Evolutionary conservation across 2,888 invertebrate species (phyloP), one percentile per base, ranked within the genome.

Genomic region (Tanytarsus gracilentus): DNA sequence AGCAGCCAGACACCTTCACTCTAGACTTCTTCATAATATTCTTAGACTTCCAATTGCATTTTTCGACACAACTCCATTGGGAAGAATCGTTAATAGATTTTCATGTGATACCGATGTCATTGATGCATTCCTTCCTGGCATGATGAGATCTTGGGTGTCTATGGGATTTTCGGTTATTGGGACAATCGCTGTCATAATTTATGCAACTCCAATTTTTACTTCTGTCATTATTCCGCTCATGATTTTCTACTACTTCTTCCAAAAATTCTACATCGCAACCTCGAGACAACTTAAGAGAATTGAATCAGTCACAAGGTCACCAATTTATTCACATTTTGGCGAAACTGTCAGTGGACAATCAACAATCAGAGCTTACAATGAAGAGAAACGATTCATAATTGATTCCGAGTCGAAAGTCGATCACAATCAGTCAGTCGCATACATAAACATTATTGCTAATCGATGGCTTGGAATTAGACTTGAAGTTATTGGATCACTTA

Each of bases 71-170:
- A 78, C 79, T 62, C 82, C 82, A 5, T 69, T 74, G 62, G 82
- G 82, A 66, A 72, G 82, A 66, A 77, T 82, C 64, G 72, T 83
- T 36, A 78, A 78, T 70, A 76, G 82, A 62, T 79, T 81, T 69
- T 76, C 79, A 62, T 79, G 78, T 73, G 82, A 83, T 69, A 70
- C 79, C 63, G 78, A 78, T 67, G 76, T 77, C 63, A 69, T 81
- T 66, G 82, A 82, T 71, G 75, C 76, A 63, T 70, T 75, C 61
- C 71, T 81, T 63, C 78, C 79, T 9, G 23, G 11, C 6, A 14
- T 52, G 11, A 50, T 62, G 27, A 26, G 44, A 44, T 36, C 40
- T 14, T 60, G 36, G 36, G 27, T 60, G 21, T 58, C 40, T n/a
- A 58, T 58, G 58, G 23, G 11, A 8, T 58, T 58, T 40, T 26